These are phyloP conservation scores for Sebastes cheni DNA, from an alignment of 2,797 vertebrate species.

Conservation along the genomic window DNA sequence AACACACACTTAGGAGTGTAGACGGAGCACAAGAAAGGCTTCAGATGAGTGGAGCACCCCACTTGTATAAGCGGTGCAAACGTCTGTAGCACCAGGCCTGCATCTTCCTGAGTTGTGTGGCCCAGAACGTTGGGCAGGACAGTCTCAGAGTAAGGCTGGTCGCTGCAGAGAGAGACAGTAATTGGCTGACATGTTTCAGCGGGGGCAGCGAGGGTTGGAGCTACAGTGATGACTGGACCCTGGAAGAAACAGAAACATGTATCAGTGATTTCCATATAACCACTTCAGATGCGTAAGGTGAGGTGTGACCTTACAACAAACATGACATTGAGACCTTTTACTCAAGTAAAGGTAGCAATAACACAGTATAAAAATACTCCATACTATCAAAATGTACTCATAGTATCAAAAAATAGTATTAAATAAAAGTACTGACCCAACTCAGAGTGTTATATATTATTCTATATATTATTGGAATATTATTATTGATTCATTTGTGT, in stretches of 20 bases:
- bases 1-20: slow-evolving; percentile 63
- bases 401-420: background rate
- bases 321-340: background rate
- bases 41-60: slow-evolving; percentile 63
- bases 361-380: no score
- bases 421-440: background rate
- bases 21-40: slow-evolving; percentile 70
- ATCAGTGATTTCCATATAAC: background rate
- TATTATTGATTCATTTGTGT: background rate
- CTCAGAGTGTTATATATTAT: background rate
- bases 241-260: slow-evolving; percentile 13
- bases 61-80: slow-evolving; percentile 36
- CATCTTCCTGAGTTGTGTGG: slow-evolving; percentile 45
- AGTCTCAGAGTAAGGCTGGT: slow-evolving; percentile 60
- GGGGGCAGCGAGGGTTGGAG: background rate
- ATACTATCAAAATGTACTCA: background rate
- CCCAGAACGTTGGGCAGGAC: slow-evolving; percentile 60
- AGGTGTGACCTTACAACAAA: background rate
- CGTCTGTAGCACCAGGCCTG: background rate
- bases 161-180: slow-evolving; percentile 49
- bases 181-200: slow-evolving; percentile 57
- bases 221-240: background rate
- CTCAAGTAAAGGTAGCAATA: background rate
- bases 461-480: background rate
- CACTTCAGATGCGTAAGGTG: background rate